Conservation (phyloP, 2,888 invertebrate species). For the Epistrophella euchroma region DNA sequence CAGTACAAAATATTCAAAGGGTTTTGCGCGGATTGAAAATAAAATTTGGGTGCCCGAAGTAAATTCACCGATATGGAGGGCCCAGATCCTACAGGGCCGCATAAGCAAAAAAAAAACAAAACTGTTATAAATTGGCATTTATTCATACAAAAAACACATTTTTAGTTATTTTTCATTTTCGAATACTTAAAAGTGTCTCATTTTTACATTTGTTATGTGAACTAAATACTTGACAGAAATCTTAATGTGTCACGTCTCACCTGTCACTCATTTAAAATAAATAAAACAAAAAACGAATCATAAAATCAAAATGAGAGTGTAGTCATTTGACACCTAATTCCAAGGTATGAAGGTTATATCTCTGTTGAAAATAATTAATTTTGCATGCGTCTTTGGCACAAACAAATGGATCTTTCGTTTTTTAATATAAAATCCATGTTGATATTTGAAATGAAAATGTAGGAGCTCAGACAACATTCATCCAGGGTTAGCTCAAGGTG, state of each 20-base stretch:
- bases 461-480: background rate
- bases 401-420: background rate
- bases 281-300: background rate
- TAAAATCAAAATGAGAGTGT: background rate
- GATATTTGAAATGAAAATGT: background rate
- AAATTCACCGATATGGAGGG: too few relatives aligned
- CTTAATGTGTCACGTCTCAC: conserved; percentile 12
- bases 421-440: too few relatives aligned
- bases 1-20: too few relatives aligned
- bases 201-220: background rate
- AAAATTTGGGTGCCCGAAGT: too few relatives aligned
- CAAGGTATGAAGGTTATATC: background rate
- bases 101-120: too few relatives aligned
- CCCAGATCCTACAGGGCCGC: too few relatives aligned
- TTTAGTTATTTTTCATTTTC: background rate
- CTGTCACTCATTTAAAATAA: background rate
- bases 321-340: conserved; percentile 19
- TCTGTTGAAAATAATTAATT: background rate
- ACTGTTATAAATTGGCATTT: too few relatives aligned
- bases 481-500: too few relatives aligned
- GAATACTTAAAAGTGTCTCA: background rate
- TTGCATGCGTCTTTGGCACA: background rate
- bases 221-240: background rate
- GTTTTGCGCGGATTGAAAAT: too few relatives aligned
- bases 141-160: too few relatives aligned